Evolutionary conservation across 1,140 invertebrate genomes (phyloP), one percentile per base, ranked within the genome.

Genomic region (Calycopis cecrops): DNA sequence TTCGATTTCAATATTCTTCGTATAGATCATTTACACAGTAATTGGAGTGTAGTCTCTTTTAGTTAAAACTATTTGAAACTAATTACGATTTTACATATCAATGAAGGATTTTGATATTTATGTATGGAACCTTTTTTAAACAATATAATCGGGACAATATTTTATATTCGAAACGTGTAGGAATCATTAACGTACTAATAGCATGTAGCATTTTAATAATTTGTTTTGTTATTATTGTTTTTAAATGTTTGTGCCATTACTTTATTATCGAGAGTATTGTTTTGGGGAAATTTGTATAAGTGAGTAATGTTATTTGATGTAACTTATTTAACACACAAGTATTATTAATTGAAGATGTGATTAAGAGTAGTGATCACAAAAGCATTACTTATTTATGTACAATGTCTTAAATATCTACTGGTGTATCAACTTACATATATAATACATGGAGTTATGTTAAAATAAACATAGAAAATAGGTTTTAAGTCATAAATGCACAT

Each of bases 1-100:
- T 34, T 47, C 18, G 17, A 49, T 14, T 37, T 50, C 8, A 44
- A 21, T 56, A 48, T 49, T 38, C 47, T 56, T 48, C 17, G 21
- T 9, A 17, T 44, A 44, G 40, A 14, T 16, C 40, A 44, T 44
- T 14, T 35, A 53, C 33, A 50, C 48, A 21, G 3, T 33, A 18
- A 49, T 34, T 42, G 16, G 14, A 48, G 48, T 35, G 47, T 56
- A 49, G 18, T 49, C 17, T 48, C 21, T 12, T 50, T 34, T 35
- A 35, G 33, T 50, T 50, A 16, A 44, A 44, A 44, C 12, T 44
- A 44, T 44, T 9, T 16, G 6, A 28, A 28, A 28, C 21, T 28
- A 28, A 28, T 28, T 28, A 28, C 21, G 17, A 44, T 44, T 44
- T 44, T 44, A 44, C 40, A 44, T 44, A 44, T 44, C 40, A 44